Evolutionary conservation across 2,888 invertebrate genomes (phyloP), one percentile per base, ranked within the genome.

Genomic region (Drosophila lacicola): DNA sequence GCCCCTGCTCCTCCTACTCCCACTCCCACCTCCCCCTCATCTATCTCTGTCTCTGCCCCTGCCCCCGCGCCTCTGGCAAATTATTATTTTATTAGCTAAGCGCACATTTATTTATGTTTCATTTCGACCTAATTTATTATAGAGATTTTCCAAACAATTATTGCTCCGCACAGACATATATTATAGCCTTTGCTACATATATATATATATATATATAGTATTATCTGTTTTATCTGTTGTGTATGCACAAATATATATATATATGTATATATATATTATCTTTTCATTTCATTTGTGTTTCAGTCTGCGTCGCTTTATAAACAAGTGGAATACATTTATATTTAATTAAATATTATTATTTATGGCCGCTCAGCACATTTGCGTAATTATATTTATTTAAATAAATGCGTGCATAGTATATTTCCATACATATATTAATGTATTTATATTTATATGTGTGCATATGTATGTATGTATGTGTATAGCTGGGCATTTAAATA

Each of bases 271-370:
- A 55, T 45, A 41, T 51, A 60, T 46, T 70, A 25, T 65, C 64
- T 55, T 72, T 65, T 51, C 60, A 61, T 64, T 80, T 80, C 46
- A 56, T 60, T 69, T 68, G 54, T 70, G 74, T 47, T 64, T 62
- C 45, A 47, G 36, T 46, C 54, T 41, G 67, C 65, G 51, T 37
- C 55, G 58, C 66, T 74, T 74, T 77, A 78, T 75, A 80, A 77
- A 78, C 70, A 67, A 60, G 57, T 78, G 64, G 34, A 73, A 81
- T 70, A 73, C 69, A 79, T 84, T 79, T 84, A 79, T 83, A 87
- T 87, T 87, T 83, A 84, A 87, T 83, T 87, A 82, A 83, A 83
- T 87, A 83, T 83, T 87, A 87, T 87, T 83, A 83, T 83, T 83
- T 87, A 83, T 87, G 85, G 77, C 75, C 58, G 63, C 65, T 53